A percentile compares a stretch with the other conserved stretches of the same genome.
These are phyloP conservation scores for Brachystomella parvula DNA, from an alignment of 1,140 invertebrate species.

Conservation along the genomic window DNA sequence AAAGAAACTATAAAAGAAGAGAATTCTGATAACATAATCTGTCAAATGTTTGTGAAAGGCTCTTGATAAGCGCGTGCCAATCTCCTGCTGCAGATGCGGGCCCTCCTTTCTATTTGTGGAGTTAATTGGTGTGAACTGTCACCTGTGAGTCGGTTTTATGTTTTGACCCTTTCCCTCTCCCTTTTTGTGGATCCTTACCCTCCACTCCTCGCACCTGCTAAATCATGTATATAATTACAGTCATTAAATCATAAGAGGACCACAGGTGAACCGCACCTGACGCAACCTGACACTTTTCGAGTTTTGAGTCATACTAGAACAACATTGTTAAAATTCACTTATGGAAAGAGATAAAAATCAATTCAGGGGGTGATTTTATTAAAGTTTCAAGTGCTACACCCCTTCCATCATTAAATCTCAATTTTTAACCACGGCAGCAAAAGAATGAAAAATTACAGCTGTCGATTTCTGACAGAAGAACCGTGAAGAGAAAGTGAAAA, in stretches of 20 bases:
- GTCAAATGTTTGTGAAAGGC: no score
- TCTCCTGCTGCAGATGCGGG: not conserved
- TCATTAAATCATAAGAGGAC: not conserved
- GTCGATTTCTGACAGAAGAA: no score
- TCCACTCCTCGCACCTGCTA: not conserved
- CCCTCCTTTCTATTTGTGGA: no score
- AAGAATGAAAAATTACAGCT: no score
- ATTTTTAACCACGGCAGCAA: not conserved
- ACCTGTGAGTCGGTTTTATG: not conserved
- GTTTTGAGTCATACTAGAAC: not conserved
- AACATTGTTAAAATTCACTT: not conserved
- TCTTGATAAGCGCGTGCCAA: no score
- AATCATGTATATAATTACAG: not conserved
- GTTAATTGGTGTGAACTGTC: conserved; percentile 1
- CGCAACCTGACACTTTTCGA: not conserved
- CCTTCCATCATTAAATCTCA: not conserved
- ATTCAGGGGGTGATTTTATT: not conserved
- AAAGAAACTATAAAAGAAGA: no score
- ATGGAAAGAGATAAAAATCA: not conserved
- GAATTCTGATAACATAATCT: no score
- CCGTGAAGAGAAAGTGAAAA: no score
- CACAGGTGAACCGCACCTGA: conserved; percentile 1
- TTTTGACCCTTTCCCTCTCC: not conserved
- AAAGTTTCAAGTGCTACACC: not conserved
- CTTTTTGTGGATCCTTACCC: not conserved